Base-by-base conservation (phyloP, 2,797 vertebrate genomes). In the Xerus rutilus region DNA sequence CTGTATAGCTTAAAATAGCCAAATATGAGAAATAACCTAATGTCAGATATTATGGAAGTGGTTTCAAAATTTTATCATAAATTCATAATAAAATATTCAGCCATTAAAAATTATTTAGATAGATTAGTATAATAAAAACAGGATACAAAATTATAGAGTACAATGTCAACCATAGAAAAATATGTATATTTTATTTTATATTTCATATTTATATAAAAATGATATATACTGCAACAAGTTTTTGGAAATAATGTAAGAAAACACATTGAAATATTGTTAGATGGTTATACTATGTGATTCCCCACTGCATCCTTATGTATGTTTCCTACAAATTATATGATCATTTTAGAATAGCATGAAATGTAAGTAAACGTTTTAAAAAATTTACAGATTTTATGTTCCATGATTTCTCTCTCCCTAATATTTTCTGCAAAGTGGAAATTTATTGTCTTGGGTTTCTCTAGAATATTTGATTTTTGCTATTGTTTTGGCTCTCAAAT, bases 401-500 rank as follows among this genome's bases (percentile, higher is more conserved):
- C 14, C 28, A 17, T 94, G 47, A 57, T 88, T 91, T 96, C 30
- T 82, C 35, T 21, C 54, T 96, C 49, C 23, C n/a, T 96, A 83
- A 87, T 91, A 17, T 94, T 96, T 79, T 88, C 49, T 93, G 32
- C 45, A 73, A 72, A 62, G 30, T 74, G 14, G 95, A 93, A 86
- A 96, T 86, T 92, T 82, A n/a, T n/a, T 84, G 30, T 67, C 45
- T 96, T 89, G 76, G 17, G 28, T 96, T 95, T 95, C 87, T 96
- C 95, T 93, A 76, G 39, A 89, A 79, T 95, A 91, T 91, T 95
- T 95, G 18, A 93, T 97, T 93, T 96, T 86, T 93, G 70, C 74
- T 94, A 39, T 79, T 92, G 25, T 96, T 97, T 96, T 96, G 47
- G 95, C 49, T 97, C 69, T 77, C 54, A 95, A 95, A 82, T 94